Evolutionary conservation across 2,113 vertebrate genomes (phyloP).

Genomic region (Rattus rattus): DNA sequence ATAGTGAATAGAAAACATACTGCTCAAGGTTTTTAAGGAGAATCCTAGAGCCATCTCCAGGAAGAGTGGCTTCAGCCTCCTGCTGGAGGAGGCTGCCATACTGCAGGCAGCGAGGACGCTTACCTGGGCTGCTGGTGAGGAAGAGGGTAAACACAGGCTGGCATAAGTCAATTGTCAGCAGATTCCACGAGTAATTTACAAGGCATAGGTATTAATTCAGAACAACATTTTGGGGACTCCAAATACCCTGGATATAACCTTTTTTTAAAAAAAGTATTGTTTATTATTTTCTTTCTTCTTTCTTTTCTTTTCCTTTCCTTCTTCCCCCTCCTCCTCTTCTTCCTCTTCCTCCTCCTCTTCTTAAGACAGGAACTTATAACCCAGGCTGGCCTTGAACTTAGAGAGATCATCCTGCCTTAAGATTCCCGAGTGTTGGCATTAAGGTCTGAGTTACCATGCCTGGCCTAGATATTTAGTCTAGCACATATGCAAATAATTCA

Average conservation of each 20-base stretch:
- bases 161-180: background rate
- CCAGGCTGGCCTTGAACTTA: background rate
- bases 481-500: background rate
- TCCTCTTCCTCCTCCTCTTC: background rate
- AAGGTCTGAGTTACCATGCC: background rate
- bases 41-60: background rate
- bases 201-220: background rate
- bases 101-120: background rate
- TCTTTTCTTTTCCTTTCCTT: no score
- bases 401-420: background rate
- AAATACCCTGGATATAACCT: background rate
- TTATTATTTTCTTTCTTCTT: background rate
- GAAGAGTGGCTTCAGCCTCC: background rate
- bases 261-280: background rate
- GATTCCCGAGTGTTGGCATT: background rate
- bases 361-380: background rate
- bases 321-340: no score
- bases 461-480: background rate
- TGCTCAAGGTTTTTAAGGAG: background rate
- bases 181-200: background rate
- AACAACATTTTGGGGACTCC: background rate
- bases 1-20: background rate
- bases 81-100: background rate
- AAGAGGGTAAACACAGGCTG: background rate
- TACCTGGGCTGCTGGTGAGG: background rate